Evolutionary conservation across 2,888 invertebrate species (phyloP).

Genomic region (Xestia c-nigrum): DNA sequence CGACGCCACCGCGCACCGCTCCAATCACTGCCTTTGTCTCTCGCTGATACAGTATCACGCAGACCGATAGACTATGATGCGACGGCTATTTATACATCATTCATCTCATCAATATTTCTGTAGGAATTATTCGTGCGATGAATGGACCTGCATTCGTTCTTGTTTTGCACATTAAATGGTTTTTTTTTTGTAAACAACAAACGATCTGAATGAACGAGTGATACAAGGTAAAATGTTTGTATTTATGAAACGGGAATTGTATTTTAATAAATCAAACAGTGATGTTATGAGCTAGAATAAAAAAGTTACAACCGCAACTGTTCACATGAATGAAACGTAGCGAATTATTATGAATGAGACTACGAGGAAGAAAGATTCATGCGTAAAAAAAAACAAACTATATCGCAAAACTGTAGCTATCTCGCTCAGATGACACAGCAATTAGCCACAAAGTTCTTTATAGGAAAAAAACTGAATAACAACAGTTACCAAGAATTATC

Average conservation of each 20-base stretch:
- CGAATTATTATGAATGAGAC: slow-evolving; percentile 3
- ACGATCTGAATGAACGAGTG: slow-evolving; percentile 18
- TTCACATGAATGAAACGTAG: slow-evolving; percentile 18
- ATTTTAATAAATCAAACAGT: slow-evolving; percentile 11
- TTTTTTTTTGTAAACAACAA: slow-evolving; percentile 10
- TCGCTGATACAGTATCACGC: slow-evolving; percentile 32
- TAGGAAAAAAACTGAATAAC: slow-evolving; percentile 53
- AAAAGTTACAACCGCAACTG: not conserved
- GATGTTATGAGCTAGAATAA: not conserved
- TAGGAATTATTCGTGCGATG: not conserved
- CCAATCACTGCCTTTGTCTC: slow-evolving; percentile 59
- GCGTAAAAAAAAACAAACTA: slow-evolving; percentile 15
- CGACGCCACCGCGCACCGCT: not conserved
- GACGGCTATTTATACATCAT: slow-evolving; percentile 7
- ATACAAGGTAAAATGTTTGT: slow-evolving; percentile 25
- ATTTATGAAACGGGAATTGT: not conserved
- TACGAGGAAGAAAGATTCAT: slow-evolving; percentile 22
- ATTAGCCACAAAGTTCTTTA: slow-evolving; percentile 1
- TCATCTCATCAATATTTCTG: slow-evolving; percentile 4
- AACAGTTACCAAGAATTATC: slow-evolving; percentile 54
- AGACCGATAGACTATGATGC: slow-evolving; percentile 3
- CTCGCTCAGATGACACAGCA: slow-evolving; percentile 1
- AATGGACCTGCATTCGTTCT: slow-evolving; percentile 5
- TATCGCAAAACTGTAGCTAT: not conserved
- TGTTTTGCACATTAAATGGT: not conserved